phyloP scores from a whole-genome alignment of 2,113 vertebrate species.

The Eleginops maclovinus region DNA sequence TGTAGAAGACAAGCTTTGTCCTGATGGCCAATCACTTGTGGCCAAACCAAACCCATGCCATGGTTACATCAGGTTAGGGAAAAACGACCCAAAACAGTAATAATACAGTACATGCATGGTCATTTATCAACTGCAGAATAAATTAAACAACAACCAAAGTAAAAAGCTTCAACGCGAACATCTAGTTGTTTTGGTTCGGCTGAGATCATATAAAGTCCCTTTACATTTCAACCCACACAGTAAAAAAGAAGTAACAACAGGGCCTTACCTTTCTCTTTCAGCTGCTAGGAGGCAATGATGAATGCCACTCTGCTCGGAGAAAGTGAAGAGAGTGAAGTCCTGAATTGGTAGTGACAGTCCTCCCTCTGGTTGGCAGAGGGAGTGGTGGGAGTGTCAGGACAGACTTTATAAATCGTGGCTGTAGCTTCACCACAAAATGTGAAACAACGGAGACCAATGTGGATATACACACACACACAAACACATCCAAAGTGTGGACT shows the following conservation, averaged over 20 bases:
- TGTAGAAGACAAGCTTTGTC: slow-evolving; percentile 26
- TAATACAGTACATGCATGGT: not conserved
- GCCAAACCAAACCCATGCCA: slow-evolving; percentile 29
- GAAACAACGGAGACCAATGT: slow-evolving; percentile 30
- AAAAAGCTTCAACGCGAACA: not conserved
- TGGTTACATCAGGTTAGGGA: slow-evolving; percentile 5
- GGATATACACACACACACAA: not conserved
- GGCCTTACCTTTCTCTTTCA: slow-evolving; percentile 54
- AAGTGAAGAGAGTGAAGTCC: slow-evolving; percentile 48
- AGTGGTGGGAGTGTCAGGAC: slow-evolving; percentile 65
- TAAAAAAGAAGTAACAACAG: not conserved
- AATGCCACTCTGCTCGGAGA: slow-evolving; percentile 33
- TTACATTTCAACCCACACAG: not conserved
- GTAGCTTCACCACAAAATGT: slow-evolving; percentile 31
- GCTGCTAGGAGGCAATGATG: slow-evolving; percentile 38
- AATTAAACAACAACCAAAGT: not conserved
- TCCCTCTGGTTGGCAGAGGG: slow-evolving; percentile 69
- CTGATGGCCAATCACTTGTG: slow-evolving; percentile 20
- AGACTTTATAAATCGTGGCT: slow-evolving; percentile 55
- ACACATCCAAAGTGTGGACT: not conserved
- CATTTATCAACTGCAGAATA: not conserved
- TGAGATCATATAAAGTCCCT: not conserved
- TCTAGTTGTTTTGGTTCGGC: not conserved
- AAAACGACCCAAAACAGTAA: not conserved
- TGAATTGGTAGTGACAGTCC: slow-evolving; percentile 48